Conservation (phyloP, 2,888 invertebrate genomes). For the Meliscaeva auricollis region DNA sequence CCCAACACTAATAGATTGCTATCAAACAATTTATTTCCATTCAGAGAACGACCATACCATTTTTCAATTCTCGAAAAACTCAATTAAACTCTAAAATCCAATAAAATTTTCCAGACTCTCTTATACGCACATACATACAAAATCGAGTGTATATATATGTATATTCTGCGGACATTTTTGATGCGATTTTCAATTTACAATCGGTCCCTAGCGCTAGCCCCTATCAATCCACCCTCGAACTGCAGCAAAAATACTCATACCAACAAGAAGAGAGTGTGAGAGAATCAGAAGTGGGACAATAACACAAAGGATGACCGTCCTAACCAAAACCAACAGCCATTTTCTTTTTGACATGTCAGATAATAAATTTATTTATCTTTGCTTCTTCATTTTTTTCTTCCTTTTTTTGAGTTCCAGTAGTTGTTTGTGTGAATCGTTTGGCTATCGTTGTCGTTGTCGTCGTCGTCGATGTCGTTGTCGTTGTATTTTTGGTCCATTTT, state of each 20-base stretch:
- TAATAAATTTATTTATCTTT: constrained; percentile 74
- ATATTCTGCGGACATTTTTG: constrained; percentile 66
- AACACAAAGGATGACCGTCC: constrained; percentile 48
- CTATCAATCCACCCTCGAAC: neutral
- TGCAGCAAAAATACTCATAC: neutral
- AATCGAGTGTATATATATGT: neutral
- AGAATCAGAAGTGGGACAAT: constrained; percentile 30
- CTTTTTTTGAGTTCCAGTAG: neutral
- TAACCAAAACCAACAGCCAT: constrained; percentile 69
- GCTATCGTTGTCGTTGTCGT: neutral
- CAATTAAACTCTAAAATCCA: constrained; percentile 75
- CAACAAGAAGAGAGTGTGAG: neutral
- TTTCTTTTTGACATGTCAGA: constrained; percentile 72
- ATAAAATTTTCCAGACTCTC: constrained; percentile 62
- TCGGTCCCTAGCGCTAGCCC: constrained; percentile 29
- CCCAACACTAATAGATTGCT: constrained; percentile 43
- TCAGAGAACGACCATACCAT: constrained; percentile 14
- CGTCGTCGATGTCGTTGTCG: constrained; percentile 5
- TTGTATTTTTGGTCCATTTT: constrained; percentile 35
- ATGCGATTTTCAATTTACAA: constrained; percentile 75
- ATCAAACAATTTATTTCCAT: constrained; percentile 19
- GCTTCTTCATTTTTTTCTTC: constrained; percentile 19
- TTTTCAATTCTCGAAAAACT: constrained; percentile 60
- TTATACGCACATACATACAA: neutral
- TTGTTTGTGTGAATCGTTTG: neutral